Percentiles rank a stretch among this genome's conserved stretches.
These are phyloP conservation scores for Diaprepes abbreviatus DNA, from an alignment of 2,888 invertebrate species.

Conservation along the genomic window DNA sequence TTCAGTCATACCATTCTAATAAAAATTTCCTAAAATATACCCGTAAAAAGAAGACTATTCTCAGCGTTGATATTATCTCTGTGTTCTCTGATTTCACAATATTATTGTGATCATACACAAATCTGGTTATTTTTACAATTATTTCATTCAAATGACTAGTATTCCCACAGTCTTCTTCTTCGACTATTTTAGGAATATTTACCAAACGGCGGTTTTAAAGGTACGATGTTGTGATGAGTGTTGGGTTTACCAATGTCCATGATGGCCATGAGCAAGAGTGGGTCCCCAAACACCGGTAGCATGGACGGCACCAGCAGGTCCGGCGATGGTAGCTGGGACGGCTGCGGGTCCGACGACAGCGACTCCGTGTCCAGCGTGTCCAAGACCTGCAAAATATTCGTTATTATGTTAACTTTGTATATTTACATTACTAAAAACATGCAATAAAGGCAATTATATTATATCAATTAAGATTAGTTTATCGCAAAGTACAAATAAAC, in stretches of 20 bases:
- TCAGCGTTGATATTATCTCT: no score
- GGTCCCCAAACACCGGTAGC: slow-evolving; percentile 64
- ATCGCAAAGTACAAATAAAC: no score
- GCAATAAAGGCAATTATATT: no score
- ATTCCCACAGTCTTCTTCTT: neutral
- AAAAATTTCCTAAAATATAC: slow-evolving; percentile 22
- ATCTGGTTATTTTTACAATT: no score
- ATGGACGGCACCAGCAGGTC: slow-evolving; percentile 57
- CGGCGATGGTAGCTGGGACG: slow-evolving; percentile 57
- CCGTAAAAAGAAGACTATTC: slow-evolving; percentile 1
- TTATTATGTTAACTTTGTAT: no score
- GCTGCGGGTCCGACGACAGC: slow-evolving; percentile 56
- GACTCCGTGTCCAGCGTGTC: slow-evolving; percentile 44
- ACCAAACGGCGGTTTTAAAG: neutral
- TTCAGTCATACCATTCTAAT: neutral
- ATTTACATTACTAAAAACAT: no score
- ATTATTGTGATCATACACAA: no score
- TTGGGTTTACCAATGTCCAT: slow-evolving; percentile 28
- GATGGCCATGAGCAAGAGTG: slow-evolving; percentile 56
- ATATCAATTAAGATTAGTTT: no score
- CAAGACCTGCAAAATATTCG: neutral
- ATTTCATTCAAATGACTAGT: no score
- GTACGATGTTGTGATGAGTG: neutral
- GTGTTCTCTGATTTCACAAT: no score
- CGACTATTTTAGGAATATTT: slow-evolving; percentile 16